Base-by-base conservation (phyloP, 2,888 invertebrate genomes). In the Sthenelais limicola region DNA sequence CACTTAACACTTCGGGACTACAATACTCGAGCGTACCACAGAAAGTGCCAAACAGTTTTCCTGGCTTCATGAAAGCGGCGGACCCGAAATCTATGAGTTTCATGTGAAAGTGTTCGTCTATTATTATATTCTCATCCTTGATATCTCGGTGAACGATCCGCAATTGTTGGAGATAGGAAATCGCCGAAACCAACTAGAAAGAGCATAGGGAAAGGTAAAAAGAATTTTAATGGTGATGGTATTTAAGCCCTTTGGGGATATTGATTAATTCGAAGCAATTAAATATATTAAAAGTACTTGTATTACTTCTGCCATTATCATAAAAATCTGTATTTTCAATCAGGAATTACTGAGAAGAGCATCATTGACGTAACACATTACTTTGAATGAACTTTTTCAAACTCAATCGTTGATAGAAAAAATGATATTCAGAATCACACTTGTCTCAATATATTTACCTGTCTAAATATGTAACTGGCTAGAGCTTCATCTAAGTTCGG, bases 81-180 rank as follows among this genome's bases (percentile, higher is more conserved):
- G 93, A 93, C 21, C 93, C 93, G 85, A 93, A 93, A 85, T 93
- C 93, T 66, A 93, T 93, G 32, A 93, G 89, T 81, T 93, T 93
- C 66, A 92, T 91, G 81, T 91, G 91, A 84, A 93, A 93, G 78
- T 90, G 89, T 80, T 92, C 91, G 88, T 93, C 91, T 58, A 93
- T 91, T 74, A 93, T 93, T 30, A 93, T 91, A 84, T 93, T 93
- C 85, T 93, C 93, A 82, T 93, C 93, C 82, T 93, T 93, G 73
- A 93, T 91, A 83, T 93, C 93, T 15, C 93, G 90, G 84, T 93
- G 93, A 0, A 93, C 87, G 76, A 93, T 92, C 81, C 90, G 90
- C 24, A 91, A 86, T 5, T 75, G 74, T 85, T 93, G 92, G 3
- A 93, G 89, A 83, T 93, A 93, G 62, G 91, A 90, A 5, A 93